A percentile compares a stretch with the other conserved stretches of the same genome.
Conservation (phyloP, 2,113 vertebrate genomes). For the Hippocampus barbouri region DNA sequence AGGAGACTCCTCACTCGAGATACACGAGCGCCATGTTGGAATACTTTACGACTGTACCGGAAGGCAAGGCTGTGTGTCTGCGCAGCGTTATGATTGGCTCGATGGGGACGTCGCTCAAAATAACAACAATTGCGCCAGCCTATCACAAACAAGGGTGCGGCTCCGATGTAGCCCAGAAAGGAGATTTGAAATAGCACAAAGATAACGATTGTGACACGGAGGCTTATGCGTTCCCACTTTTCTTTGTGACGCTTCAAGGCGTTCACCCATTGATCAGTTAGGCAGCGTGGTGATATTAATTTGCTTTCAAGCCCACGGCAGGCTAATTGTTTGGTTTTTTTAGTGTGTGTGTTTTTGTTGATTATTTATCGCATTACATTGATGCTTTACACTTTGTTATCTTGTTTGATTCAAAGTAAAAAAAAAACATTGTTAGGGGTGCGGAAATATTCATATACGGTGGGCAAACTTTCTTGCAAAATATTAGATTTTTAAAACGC, state of each 20-base stretch:
- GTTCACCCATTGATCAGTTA: background rate
- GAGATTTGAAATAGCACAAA: background rate
- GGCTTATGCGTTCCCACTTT: background rate
- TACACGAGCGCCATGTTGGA: constrained; percentile 57
- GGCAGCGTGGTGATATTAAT: background rate
- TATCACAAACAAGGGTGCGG: constrained; percentile 41
- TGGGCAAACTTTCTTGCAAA: background rate
- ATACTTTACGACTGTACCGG: constrained; percentile 35
- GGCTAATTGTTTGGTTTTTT: no score
- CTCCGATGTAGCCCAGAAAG: constrained; percentile 19
- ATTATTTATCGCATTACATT: no score
- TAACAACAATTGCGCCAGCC: background rate
- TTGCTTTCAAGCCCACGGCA: background rate
- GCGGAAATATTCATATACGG: no score
- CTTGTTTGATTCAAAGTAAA: no score
- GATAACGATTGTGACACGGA: background rate
- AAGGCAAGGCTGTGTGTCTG: constrained; percentile 31
- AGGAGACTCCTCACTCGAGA: constrained; percentile 21
- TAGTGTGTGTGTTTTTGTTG: no score
- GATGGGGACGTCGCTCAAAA: background rate
- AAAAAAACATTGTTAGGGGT: no score
- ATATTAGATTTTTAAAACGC: background rate
- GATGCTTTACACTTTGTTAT: no score
- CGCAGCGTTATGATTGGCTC: constrained; percentile 41
- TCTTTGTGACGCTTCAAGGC: background rate